Evolutionary conservation across 2,888 invertebrate genomes (phyloP).

Genomic region (Dorcus parallelipipedus): DNA sequence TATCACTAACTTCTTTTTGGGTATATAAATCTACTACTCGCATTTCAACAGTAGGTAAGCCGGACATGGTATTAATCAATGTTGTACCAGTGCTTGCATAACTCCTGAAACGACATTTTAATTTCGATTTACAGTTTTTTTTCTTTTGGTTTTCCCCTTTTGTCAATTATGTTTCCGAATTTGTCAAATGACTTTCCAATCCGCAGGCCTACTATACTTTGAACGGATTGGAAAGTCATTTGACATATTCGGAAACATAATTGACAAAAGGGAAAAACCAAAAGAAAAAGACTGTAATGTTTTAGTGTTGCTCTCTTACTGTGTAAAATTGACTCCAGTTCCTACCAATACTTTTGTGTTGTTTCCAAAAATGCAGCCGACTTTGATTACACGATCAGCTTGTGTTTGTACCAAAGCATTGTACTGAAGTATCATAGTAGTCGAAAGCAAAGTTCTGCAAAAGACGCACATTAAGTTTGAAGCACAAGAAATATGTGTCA

Average conservation of each 20-base stretch:
- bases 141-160: too few relatives aligned
- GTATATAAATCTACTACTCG: slow-evolving; percentile 58
- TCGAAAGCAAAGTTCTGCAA: slow-evolving; percentile 69
- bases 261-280: too few relatives aligned
- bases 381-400: slow-evolving; percentile 76
- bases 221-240: too few relatives aligned
- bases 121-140: too few relatives aligned
- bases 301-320: slow-evolving; percentile 42
- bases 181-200: too few relatives aligned
- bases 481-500: background rate
- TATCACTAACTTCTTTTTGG: slow-evolving; percentile 59
- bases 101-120: slow-evolving; percentile 36
- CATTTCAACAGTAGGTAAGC: slow-evolving; percentile 55
- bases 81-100: slow-evolving; percentile 50
- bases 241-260: too few relatives aligned
- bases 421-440: slow-evolving; percentile 76
- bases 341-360: slow-evolving; percentile 53
- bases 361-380: slow-evolving; percentile 69
- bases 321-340: slow-evolving; percentile 56
- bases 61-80: slow-evolving; percentile 49
- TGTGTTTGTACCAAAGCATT: slow-evolving; percentile 82
- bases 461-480: background rate
- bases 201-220: too few relatives aligned
- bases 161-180: too few relatives aligned
- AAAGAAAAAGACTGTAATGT: too few relatives aligned